These are phyloP conservation scores for Galerucella calmariensis DNA, from an alignment of 2,888 invertebrate species.

Conservation along the genomic window DNA sequence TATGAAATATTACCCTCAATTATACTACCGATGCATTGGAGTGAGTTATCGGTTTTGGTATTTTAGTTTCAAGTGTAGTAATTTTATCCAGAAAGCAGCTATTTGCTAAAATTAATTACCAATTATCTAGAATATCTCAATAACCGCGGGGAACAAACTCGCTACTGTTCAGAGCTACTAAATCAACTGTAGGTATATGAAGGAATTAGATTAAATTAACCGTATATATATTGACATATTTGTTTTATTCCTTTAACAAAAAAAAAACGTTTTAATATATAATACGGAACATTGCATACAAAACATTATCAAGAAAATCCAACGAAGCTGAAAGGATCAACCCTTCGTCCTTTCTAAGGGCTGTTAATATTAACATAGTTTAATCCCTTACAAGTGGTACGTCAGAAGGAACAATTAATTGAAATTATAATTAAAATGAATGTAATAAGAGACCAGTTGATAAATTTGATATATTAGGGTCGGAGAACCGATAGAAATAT, in stretches of 20 bases:
- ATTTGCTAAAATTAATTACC: conserved; percentile 45
- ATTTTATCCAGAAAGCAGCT: conserved; percentile 41
- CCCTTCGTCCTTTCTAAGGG: conserved; percentile 6
- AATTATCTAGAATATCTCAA: conserved; percentile 41
- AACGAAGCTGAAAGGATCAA: background rate
- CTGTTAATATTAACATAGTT: conserved; percentile 19
- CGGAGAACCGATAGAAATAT: background rate
- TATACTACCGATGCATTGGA: conserved; percentile 49
- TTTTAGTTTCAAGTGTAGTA: conserved; percentile 47
- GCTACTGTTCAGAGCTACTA: conserved; percentile 21
- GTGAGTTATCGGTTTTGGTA: conserved; percentile 46
- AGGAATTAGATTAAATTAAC: background rate
- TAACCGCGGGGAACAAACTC: conserved; percentile 32
- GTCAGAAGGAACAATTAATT: background rate
- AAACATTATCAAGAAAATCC: background rate
- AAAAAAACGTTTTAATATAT: no score
- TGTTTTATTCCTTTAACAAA: background rate
- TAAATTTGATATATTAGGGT: conserved; percentile 2
- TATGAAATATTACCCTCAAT: conserved; percentile 53
- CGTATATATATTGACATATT: background rate
- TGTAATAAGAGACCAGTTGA: conserved; percentile 9
- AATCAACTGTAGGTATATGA: background rate
- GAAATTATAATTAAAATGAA: conserved; percentile 9
- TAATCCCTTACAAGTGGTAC: conserved; percentile 14
- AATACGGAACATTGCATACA: background rate